A percentile compares a stretch with the other conserved stretches of the same genome.
Conservation (phyloP, 1,140 invertebrate genomes). For the Reticulitermes speratus region DNA sequence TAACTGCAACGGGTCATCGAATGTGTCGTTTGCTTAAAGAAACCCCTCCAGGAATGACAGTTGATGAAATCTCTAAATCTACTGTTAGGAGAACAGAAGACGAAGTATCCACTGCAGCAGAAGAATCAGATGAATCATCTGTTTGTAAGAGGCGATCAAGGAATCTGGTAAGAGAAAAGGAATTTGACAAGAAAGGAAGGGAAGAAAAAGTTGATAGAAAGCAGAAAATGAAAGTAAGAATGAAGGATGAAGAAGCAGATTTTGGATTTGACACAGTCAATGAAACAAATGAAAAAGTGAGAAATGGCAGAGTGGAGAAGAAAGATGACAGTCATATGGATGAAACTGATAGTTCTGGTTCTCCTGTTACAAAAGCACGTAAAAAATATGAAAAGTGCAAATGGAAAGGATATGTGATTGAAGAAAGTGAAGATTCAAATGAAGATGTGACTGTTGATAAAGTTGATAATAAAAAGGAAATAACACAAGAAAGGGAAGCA, state of each 20-base stretch:
- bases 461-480: not conserved
- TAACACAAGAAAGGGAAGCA: not conserved
- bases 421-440: not conserved
- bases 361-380: not conserved
- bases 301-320: not conserved
- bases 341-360: constrained; percentile 15
- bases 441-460: not conserved
- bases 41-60: constrained; percentile 14
- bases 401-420: not conserved
- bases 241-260: not conserved
- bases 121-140: constrained; percentile 20
- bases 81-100: constrained; percentile 22
- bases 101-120: constrained; percentile 11
- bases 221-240: not conserved
- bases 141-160: not conserved
- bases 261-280: not conserved
- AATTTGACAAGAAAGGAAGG: not conserved
- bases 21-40: constrained; percentile 50
- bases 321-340: not conserved
- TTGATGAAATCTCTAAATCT: constrained; percentile 22
- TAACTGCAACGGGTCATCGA: constrained; percentile 52
- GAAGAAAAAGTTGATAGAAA: not conserved
- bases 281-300: not conserved
- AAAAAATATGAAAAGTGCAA: not conserved
- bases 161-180: not conserved